These are phyloP conservation scores for Ploceus nigricollis DNA, from an alignment of 2,113 vertebrate species.

Conservation along the genomic window DNA sequence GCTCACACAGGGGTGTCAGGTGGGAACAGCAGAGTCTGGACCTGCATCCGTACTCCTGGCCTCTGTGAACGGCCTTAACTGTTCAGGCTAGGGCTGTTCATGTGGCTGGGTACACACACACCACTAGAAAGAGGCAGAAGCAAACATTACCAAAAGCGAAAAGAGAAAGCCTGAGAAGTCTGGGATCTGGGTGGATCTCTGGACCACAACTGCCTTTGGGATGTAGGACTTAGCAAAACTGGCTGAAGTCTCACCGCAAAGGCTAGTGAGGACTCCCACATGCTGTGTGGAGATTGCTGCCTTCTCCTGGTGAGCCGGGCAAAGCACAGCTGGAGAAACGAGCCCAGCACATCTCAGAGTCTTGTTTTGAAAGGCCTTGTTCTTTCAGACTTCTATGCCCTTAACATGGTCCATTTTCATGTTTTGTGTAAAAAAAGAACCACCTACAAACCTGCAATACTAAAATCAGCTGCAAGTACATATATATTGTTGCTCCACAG, in stretches of 20 bases:
- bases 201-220: not conserved
- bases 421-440: not conserved
- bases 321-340: not conserved
- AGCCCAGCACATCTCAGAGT: not conserved
- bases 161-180: not conserved
- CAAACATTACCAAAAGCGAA: not conserved
- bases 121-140: not conserved
- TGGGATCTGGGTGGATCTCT: not conserved
- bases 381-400: not conserved
- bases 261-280: fast-evolving
- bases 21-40: not conserved
- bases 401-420: not conserved
- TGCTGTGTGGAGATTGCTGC: not conserved
- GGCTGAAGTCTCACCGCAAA: not conserved
- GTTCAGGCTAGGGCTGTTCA: fast-evolving
- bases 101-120: fast-evolving
- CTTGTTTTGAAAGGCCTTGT: not conserved
- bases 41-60: fast-evolving
- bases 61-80: not conserved
- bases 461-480: not conserved
- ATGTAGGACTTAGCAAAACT: not conserved
- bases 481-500: not conserved
- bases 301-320: conserved; percentile 11
- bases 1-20: fast-evolving
- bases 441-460: not conserved